These are phyloP conservation scores for Dermatemys mawii DNA, from an alignment of 2,113 vertebrate genomes.

Conservation along the genomic window DNA sequence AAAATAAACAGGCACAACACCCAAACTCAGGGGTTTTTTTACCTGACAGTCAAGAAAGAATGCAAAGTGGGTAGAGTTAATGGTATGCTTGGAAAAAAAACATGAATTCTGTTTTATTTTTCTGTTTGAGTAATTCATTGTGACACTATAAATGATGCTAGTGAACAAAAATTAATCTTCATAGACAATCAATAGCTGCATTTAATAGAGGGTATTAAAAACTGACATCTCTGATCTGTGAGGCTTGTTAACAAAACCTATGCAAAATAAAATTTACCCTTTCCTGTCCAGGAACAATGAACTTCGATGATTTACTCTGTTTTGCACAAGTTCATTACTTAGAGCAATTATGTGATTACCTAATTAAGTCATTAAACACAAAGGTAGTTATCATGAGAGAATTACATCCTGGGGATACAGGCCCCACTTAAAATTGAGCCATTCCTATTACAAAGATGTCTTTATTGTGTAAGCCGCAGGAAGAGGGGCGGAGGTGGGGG, in stretches of 20 bases:
- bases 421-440: conserved; percentile 20
- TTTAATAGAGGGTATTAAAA: not conserved
- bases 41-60: not conserved
- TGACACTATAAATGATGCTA: not conserved
- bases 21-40: not conserved
- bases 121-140: not conserved
- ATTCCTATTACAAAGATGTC: not conserved
- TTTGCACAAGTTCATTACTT: conserved; percentile 51
- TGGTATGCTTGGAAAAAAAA: conserved; percentile 1
- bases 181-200: not conserved
- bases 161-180: not conserved
- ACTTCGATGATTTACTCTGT: conserved; percentile 36
- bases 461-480: not conserved
- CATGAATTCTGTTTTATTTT: not conserved
- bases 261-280: not conserved
- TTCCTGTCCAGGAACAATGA: not conserved
- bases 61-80: not conserved
- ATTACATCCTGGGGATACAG: conserved; percentile 37
- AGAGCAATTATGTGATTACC: conserved; percentile 66
- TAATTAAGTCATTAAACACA: conserved; percentile 73
- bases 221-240: not conserved
- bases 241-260: not conserved
- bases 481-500: not conserved
- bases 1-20: not conserved
- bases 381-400: conserved; percentile 58